phyloP scores from a whole-genome alignment of 2,888 invertebrate species.

The Tetragonisca angustula region DNA sequence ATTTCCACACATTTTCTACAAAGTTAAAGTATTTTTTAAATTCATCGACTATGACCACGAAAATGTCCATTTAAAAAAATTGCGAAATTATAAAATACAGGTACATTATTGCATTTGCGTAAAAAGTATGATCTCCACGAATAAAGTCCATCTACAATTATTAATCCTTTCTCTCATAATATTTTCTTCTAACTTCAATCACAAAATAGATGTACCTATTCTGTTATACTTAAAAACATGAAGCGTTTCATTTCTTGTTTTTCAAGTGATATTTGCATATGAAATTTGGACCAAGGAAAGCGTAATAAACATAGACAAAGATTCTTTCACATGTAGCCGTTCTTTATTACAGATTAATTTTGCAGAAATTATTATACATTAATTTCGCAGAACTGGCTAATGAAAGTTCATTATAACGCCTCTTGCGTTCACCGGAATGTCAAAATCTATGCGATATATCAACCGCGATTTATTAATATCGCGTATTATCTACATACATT shows the following conservation, averaged over 20 bases:
- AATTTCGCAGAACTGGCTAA: background rate
- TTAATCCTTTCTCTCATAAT: too few relatives aligned
- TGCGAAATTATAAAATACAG: too few relatives aligned
- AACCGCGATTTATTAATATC: background rate
- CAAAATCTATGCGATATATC: background rate
- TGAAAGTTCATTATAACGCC: background rate
- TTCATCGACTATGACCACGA: too few relatives aligned
- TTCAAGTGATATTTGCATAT: background rate
- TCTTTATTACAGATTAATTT: slow-evolving; percentile 1
- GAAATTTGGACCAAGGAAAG: background rate
- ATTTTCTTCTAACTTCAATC: too few relatives aligned
- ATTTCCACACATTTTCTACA: too few relatives aligned
- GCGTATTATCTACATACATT: background rate
- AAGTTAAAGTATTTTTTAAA: too few relatives aligned
- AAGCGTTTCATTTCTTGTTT: background rate
- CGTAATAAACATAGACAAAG: background rate
- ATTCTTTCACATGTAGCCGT: background rate
- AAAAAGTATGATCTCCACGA: too few relatives aligned
- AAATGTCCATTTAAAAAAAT: too few relatives aligned
- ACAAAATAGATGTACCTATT: too few relatives aligned
- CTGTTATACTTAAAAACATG: too few relatives aligned
- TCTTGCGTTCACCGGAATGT: background rate
- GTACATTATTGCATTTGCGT: too few relatives aligned
- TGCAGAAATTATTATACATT: background rate
- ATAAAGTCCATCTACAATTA: too few relatives aligned